Conservation (phyloP, 2,113 vertebrate species). For the Protomyctophum bolini region DNA sequence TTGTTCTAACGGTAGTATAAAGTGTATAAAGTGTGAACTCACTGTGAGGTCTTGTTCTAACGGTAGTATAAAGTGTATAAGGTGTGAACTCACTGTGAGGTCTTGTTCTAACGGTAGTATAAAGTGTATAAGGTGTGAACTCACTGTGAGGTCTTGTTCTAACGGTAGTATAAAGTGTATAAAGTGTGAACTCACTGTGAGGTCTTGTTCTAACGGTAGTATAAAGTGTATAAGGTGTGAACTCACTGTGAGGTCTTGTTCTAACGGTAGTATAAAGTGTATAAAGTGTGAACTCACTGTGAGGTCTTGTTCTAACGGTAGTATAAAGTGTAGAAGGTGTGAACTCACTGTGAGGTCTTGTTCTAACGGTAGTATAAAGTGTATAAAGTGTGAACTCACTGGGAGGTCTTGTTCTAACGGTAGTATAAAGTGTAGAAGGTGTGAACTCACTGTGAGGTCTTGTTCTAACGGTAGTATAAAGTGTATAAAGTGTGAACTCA, state of each 20-base stretch:
- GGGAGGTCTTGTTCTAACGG: conserved; percentile 65
- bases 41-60: conserved; percentile 71
- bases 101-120: conserved; percentile 66
- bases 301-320: conserved; percentile 67
- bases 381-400: too few relatives aligned
- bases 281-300: too few relatives aligned
- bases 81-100: conserved; percentile 73
- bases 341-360: conserved; percentile 73
- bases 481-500: too few relatives aligned
- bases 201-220: conserved; percentile 62
- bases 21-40: too few relatives aligned
- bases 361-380: conserved; percentile 61
- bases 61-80: too few relatives aligned
- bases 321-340: too few relatives aligned
- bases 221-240: too few relatives aligned
- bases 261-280: too few relatives aligned
- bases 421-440: too few relatives aligned
- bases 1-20: conserved; percentile 65
- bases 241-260: conserved; percentile 72
- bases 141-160: conserved; percentile 70
- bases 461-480: conserved; percentile 63
- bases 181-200: too few relatives aligned
- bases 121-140: too few relatives aligned
- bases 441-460: conserved; percentile 73
- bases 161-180: too few relatives aligned